phyloP scores from a whole-genome alignment of 2,113 vertebrate genomes.

The Triplophysa dalaica region DNA sequence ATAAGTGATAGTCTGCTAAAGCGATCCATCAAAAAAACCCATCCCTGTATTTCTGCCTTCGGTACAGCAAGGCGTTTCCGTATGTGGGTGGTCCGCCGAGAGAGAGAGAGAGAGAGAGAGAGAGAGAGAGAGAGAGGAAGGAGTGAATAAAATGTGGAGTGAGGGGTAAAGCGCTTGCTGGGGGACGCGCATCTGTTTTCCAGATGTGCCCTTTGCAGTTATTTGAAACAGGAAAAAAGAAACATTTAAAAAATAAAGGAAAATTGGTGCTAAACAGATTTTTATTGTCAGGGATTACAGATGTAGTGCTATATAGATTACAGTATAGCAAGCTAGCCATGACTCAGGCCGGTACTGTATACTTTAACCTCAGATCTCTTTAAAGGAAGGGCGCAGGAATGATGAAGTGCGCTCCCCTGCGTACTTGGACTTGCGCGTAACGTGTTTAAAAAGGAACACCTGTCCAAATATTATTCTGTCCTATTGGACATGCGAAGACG shows the following conservation, averaged over 20 bases:
- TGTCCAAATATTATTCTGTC: slow-evolving; percentile 78
- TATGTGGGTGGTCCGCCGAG: slow-evolving; percentile 77
- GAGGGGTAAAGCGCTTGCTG: slow-evolving; percentile 59
- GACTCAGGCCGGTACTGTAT: slow-evolving; percentile 46
- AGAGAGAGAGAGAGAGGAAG: slow-evolving; percentile 19
- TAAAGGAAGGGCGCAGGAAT: slow-evolving; percentile 20
- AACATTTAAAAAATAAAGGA: slow-evolving; percentile 70
- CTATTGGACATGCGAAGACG: slow-evolving; percentile 60
- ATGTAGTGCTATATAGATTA: slow-evolving; percentile 56
- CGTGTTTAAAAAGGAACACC: slow-evolving; percentile 71
- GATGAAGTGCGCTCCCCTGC: slow-evolving; percentile 43
- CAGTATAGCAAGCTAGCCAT: slow-evolving; percentile 39
- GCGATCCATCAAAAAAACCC: slow-evolving; percentile 70
- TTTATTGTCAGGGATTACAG: slow-evolving; percentile 77
- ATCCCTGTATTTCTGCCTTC: slow-evolving; percentile 64
- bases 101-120: slow-evolving; percentile 60
- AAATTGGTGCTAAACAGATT: slow-evolving; percentile 79
- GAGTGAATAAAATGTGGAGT: slow-evolving; percentile 12
- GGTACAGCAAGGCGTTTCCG: slow-evolving; percentile 75
- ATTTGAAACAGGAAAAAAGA: slow-evolving; percentile 64
- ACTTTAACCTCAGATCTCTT: slow-evolving; percentile 38
- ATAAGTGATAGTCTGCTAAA: slow-evolving; percentile 76
- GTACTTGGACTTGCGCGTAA: slow-evolving; percentile 50
- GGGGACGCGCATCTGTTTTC: slow-evolving; percentile 75
- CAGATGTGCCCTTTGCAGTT: slow-evolving; percentile 78